Evolutionary conservation across 2,797 vertebrate species (phyloP).

Genomic region (Paratrypauchen microcephalus): DNA sequence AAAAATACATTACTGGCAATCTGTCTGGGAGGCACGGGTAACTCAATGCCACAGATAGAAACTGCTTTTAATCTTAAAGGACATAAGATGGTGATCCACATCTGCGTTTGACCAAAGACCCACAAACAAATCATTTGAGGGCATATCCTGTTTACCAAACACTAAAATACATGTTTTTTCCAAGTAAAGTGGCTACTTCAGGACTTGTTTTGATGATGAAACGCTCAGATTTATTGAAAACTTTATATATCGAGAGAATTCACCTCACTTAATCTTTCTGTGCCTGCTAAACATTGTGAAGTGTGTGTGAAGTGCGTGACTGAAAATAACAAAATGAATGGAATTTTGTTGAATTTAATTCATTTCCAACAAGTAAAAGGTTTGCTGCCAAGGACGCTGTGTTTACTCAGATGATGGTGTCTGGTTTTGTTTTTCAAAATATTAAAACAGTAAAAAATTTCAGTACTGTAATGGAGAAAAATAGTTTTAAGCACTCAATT

Average conservation of each 20-base stretch:
- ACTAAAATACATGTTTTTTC: slow-evolving; percentile 10
- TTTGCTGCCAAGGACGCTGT: background rate
- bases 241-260: background rate
- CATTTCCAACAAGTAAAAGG: too few species aligned
- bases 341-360: too few species aligned
- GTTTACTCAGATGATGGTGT: background rate
- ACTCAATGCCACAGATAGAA: background rate
- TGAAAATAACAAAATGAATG: too few species aligned
- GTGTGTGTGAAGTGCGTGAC: background rate
- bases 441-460: background rate
- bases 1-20: slow-evolving; percentile 4
- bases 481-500: background rate
- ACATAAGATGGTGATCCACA: background rate
- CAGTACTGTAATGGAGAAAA: background rate
- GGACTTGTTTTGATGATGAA: slow-evolving; percentile 1
- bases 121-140: slow-evolving; percentile 5
- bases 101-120: slow-evolving; percentile 11
- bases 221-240: background rate
- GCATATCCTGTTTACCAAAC: slow-evolving; percentile 1
- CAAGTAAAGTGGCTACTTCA: slow-evolving; percentile 2
- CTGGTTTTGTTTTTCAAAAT: background rate
- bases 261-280: background rate
- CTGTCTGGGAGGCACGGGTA: background rate
- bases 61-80: background rate
- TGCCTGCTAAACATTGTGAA: background rate